phyloP scores from a whole-genome alignment of 2,113 vertebrate species.

The Crypturellus undulatus region DNA sequence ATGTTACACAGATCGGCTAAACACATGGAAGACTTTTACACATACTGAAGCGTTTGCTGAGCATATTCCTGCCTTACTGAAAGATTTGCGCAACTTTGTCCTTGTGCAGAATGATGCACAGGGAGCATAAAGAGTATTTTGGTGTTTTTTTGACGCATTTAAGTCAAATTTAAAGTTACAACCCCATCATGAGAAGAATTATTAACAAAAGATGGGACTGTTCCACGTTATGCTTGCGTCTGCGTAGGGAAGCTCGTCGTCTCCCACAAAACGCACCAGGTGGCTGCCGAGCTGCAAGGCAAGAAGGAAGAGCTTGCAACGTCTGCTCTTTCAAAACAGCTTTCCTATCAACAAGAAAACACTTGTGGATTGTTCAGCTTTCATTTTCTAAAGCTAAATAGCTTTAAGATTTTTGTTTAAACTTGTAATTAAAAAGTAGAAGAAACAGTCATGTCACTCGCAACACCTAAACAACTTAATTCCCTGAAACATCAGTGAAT shows the following conservation, averaged over 20 bases:
- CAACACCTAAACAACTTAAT: background rate
- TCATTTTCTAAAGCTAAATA: background rate
- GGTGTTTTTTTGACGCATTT: background rate
- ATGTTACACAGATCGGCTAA: background rate
- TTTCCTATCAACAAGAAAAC: slow-evolving; percentile 19
- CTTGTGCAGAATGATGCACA: background rate
- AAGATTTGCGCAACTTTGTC: slow-evolving; percentile 17
- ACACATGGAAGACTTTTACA: slow-evolving; percentile 13
- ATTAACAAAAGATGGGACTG: background rate
- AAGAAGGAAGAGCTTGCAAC: slow-evolving; percentile 23
- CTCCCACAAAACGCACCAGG: background rate
- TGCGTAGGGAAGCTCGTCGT: background rate
- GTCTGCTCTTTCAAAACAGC: slow-evolving; percentile 41
- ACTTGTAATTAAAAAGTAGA: background rate
- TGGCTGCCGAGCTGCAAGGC: slow-evolving; percentile 23
- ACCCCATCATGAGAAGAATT: background rate
- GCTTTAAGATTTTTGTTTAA: background rate
- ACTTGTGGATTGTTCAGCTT: slow-evolving; percentile 19
- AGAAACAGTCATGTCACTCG: background rate
- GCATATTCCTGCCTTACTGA: slow-evolving; percentile 4
- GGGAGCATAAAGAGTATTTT: background rate
- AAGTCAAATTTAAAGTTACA: slow-evolving; percentile 6
- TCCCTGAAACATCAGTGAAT: slow-evolving; percentile 5
- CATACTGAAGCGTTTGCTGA: background rate
- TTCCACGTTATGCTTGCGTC: background rate